Conservation (phyloP, 2,113 vertebrate genomes). For the Ammospiza caudacuta region DNA sequence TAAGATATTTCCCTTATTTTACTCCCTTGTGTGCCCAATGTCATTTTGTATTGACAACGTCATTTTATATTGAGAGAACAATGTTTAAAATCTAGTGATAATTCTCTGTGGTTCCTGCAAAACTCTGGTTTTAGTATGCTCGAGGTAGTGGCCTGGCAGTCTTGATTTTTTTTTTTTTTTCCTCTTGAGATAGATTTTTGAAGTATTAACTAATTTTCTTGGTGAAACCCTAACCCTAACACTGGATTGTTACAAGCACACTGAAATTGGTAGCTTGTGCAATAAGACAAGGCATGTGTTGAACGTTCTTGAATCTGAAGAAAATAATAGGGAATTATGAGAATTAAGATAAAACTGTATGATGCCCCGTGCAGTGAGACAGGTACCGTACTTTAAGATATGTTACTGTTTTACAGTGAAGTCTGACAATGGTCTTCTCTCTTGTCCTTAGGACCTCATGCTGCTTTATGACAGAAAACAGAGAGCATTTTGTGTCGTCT, state of each 20-base stretch:
- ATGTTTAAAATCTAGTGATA: neutral
- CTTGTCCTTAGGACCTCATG: neutral
- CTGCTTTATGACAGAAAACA: neutral
- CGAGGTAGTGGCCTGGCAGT: neutral
- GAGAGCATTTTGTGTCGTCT: neutral
- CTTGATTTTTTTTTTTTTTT: neutral
- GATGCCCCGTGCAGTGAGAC: neutral
- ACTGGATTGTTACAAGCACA: neutral
- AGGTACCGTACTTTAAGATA: neutral
- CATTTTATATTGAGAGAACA: neutral
- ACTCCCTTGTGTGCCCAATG: rapidly evolving
- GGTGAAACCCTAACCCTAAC: neutral
- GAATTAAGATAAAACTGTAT: neutral
- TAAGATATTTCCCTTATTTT: neutral
- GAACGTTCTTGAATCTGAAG: neutral
- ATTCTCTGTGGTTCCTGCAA: neutral
- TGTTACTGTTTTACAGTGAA: neutral
- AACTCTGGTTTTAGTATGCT: neutral
- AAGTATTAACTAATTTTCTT: neutral
- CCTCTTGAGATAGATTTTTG: neutral
- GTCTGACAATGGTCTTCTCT: neutral
- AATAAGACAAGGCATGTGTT: neutral
- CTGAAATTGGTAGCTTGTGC: neutral
- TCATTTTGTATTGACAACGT: neutral
- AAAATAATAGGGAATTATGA: neutral